Base-by-base conservation (phyloP, 2,113 vertebrate genomes). In the Grammomys dolichurus region DNA sequence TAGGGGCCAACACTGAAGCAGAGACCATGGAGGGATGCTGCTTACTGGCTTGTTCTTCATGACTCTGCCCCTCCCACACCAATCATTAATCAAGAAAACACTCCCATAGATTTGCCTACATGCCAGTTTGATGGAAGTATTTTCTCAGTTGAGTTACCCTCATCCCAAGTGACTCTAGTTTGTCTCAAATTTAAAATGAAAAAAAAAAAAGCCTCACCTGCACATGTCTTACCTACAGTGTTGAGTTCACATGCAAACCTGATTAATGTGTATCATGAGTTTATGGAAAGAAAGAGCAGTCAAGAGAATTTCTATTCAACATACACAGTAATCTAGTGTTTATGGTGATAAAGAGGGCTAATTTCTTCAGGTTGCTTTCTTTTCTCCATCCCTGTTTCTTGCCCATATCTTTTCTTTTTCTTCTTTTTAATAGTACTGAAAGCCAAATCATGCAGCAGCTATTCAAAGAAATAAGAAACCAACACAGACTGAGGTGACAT, bases 271-370 rank as follows among this genome's bases (percentile, higher is more conserved):
- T 81, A 97, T 40, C 46, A 96, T 97, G 89, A 97, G 94, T 90
- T 97, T 93, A 86, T 69, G 95, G 92, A 97, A 67, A 94, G 96
- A 97, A 22, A 93, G 75, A 97, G 89, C 88, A 97, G 95, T 95
- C 92, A 95, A 96, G 95, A 97, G 72, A 96, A 97, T 97, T 98
- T 96, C 95, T 92, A 63, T 88, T 76, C 86, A 96, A 95, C 90
- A 95, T 95, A 93, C 94, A 98, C 96, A 97, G 95, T 96, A 92
- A 51, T 97, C 85, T 60, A 43, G 90, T 98, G 97, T 97, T 97
- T 95, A 93, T 94, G 82, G 84, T 94, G 97, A 67, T 93, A 95
- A 97, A 88, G 7, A 81, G 89, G 4, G n/a, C 40, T 88, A 73
- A 87, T 5, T 87, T 70, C 48, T 69, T 81, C 48, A 77, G 6